Conservation (phyloP, 2,797 vertebrate species). For the Limosa lapponica region DNA sequence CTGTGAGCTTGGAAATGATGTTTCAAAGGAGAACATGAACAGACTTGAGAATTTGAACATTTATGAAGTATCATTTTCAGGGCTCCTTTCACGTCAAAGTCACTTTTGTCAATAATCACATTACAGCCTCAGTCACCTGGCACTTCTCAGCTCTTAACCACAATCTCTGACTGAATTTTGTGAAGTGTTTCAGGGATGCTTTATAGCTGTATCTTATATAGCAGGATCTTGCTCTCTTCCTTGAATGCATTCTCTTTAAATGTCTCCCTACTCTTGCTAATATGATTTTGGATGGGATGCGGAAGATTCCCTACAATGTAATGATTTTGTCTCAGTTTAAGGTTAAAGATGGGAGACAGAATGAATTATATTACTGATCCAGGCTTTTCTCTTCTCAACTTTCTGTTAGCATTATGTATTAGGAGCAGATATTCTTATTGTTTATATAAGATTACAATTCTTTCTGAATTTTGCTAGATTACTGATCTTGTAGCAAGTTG, state of each 20-base stretch:
- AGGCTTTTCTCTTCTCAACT: neutral
- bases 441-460: neutral
- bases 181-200: neutral
- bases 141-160: neutral
- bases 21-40: neutral
- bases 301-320: neutral
- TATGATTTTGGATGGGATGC: neutral
- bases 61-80: slow-evolving; percentile 38
- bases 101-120: slow-evolving; percentile 2
- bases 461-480: neutral
- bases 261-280: neutral
- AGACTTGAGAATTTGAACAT: slow-evolving; percentile 45
- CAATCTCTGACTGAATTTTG: slow-evolving; percentile 4
- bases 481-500: neutral
- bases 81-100: slow-evolving; percentile 39
- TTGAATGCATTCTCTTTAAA: neutral
- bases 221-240: neutral
- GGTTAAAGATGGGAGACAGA: neutral
- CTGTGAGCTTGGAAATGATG: neutral
- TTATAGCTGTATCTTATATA: neutral
- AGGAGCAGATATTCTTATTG: neutral
- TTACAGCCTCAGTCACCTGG: neutral
- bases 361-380: neutral
- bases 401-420: neutral
- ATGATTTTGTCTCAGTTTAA: neutral